phyloP scores from a whole-genome alignment of 2,113 vertebrate genomes.

The Chloropsis hardwickii region DNA sequence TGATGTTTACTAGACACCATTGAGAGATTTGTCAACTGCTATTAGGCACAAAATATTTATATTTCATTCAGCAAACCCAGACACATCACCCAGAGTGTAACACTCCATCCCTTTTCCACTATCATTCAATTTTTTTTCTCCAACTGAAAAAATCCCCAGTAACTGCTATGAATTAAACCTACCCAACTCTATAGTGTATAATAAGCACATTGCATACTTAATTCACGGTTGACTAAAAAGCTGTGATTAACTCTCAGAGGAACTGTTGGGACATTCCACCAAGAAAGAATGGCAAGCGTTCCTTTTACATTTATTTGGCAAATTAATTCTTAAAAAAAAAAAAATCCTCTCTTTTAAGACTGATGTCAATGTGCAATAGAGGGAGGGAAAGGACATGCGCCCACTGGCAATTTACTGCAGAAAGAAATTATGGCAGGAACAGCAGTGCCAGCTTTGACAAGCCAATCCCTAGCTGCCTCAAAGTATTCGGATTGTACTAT shows the following conservation, averaged over 20 bases:
- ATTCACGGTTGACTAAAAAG: conserved; percentile 44
- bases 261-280: conserved; percentile 44
- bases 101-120: conserved; percentile 56
- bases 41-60: conserved; percentile 54
- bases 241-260: conserved; percentile 40
- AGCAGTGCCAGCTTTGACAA: conserved; percentile 61
- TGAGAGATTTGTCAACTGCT: conserved; percentile 67
- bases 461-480: conserved; percentile 69
- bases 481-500: conserved; percentile 79
- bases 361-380: conserved; percentile 74
- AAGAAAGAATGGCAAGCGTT: conserved; percentile 61
- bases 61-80: conserved; percentile 25
- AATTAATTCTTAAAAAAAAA: conserved; percentile 54
- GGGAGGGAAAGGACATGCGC: conserved; percentile 57
- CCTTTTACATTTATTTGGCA: conserved; percentile 61
- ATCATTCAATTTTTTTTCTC: not conserved
- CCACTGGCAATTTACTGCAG: conserved; percentile 67
- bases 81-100: conserved; percentile 27
- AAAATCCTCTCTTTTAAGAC: conserved; percentile 73
- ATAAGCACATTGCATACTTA: conserved; percentile 64
- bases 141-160: conserved; percentile 57
- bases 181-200: conserved; percentile 41
- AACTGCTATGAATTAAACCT: conserved; percentile 55
- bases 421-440: conserved; percentile 67
- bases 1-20: conserved; percentile 62